phyloP scores from a whole-genome alignment of 2,888 invertebrate genomes.

The Acronicta psi region DNA sequence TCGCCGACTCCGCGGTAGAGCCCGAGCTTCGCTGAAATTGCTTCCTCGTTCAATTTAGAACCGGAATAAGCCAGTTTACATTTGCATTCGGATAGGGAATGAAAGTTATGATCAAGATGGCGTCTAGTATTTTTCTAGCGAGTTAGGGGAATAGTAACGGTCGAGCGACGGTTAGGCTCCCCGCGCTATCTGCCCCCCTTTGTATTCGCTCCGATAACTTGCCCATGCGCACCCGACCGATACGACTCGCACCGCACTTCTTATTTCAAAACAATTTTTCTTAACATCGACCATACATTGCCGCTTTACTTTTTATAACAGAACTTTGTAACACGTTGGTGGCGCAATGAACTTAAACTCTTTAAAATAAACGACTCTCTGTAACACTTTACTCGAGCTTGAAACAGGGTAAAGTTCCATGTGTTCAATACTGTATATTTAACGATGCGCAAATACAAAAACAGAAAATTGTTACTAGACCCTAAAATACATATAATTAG shows the following conservation, averaged over 20 bases:
- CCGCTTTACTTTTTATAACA: slow-evolving; percentile 67
- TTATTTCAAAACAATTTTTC: slow-evolving; percentile 83
- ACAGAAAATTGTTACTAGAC: slow-evolving; percentile 44
- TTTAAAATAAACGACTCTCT: slow-evolving; percentile 34
- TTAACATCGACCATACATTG: slow-evolving; percentile 77
- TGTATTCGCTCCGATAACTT: slow-evolving; percentile 89
- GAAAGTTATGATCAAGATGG: slow-evolving; percentile 77
- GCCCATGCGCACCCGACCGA: slow-evolving; percentile 88
- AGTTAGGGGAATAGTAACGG: slow-evolving; percentile 88
- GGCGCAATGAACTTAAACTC: slow-evolving; percentile 72
- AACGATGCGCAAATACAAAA: slow-evolving; percentile 81
- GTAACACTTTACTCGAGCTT: slow-evolving; percentile 54
- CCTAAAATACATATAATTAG: slow-evolving; percentile 42
- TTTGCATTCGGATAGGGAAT: slow-evolving; percentile 70
- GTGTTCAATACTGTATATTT: slow-evolving; percentile 76
- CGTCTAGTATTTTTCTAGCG: slow-evolving; percentile 86
- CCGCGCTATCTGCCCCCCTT: slow-evolving; percentile 88
- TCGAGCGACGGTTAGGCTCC: slow-evolving; percentile 88
- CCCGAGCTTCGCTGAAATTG: slow-evolving; percentile 63
- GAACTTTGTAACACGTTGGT: slow-evolving; percentile 60
- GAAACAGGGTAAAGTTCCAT: slow-evolving; percentile 75
- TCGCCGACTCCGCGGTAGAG: slow-evolving; percentile 57
- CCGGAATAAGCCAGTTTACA: slow-evolving; percentile 68
- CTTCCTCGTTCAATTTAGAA: slow-evolving; percentile 79
- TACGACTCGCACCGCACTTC: slow-evolving; percentile 83